A percentile compares a stretch with the other conserved stretches of the same genome.
Evolutionary conservation across 2,113 vertebrate species (phyloP).

Genomic region (Cranoglanis bouderius): DNA sequence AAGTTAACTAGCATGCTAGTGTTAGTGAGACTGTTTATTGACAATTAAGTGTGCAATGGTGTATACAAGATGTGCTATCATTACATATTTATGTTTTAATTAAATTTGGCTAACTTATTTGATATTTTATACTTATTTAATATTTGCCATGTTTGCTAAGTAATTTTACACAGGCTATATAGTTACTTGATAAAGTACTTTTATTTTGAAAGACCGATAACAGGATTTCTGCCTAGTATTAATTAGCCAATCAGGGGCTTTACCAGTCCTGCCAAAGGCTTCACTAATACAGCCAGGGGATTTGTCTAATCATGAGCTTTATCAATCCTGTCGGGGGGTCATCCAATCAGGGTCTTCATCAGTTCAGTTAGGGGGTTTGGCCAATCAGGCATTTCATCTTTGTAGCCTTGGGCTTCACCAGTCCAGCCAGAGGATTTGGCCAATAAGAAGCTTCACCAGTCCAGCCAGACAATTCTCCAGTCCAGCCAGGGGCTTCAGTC

Average conservation of each 20-base stretch:
- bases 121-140: too few species aligned
- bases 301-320: neutral
- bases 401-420: neutral
- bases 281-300: neutral
- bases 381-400: too few species aligned
- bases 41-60: neutral
- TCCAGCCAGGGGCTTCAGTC: neutral
- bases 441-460: neutral
- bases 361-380: neutral
- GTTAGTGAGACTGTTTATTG: neutral
- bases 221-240: neutral
- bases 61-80: neutral
- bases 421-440: neutral
- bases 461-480: too few species aligned
- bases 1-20: neutral
- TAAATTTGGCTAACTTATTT: neutral
- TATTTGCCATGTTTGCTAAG: neutral
- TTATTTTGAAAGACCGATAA: neutral
- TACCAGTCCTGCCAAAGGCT: neutral
- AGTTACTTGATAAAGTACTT: neutral
- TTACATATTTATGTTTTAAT: neutral
- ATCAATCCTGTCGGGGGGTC: too few species aligned
- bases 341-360: neutral
- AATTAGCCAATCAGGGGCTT: neutral
- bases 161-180: neutral